phyloP scores from a whole-genome alignment of 1,140 invertebrate species.

The Belonocnema kinseyi region DNA sequence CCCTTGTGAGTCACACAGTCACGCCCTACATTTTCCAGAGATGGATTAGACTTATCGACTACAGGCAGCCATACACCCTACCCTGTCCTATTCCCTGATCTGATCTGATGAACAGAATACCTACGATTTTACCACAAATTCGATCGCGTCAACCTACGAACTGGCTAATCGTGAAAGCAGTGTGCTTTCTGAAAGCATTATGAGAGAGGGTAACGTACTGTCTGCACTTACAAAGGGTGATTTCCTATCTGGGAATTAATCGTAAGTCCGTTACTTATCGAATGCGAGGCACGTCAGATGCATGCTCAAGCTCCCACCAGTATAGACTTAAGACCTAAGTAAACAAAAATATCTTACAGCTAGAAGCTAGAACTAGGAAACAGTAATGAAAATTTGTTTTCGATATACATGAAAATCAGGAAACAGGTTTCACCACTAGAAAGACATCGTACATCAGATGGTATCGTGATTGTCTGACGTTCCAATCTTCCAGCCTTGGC shows the following conservation, averaged over 20 bases:
- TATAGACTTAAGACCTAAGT: not conserved
- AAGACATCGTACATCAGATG: too few species aligned
- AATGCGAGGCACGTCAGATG: constrained; percentile 3
- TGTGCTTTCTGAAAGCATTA: constrained; percentile 47
- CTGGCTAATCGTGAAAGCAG: constrained; percentile 34
- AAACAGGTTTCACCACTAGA: too few species aligned
- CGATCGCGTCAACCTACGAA: constrained; percentile 26
- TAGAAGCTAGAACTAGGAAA: constrained; percentile 26
- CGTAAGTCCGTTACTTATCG: constrained; percentile 23
- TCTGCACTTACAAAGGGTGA: constrained; percentile 17
- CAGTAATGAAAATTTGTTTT: constrained; percentile 15
- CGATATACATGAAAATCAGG: too few species aligned
- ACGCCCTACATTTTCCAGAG: constrained; percentile 32
- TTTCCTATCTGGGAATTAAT: constrained; percentile 24
- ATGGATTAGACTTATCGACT: constrained; percentile 36
- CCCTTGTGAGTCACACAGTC: constrained; percentile 31
- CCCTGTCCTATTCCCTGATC: not conserved
- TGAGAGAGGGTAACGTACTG: constrained; percentile 26
- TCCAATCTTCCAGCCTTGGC: too few species aligned
- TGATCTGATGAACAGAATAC: constrained; percentile 41
- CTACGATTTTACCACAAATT: constrained; percentile 51
- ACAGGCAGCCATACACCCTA: constrained; percentile 9
- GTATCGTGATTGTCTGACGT: too few species aligned
- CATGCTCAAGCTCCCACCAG: not conserved
- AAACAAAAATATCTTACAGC: not conserved